Evolutionary conservation across 1,140 invertebrate genomes (phyloP), one percentile per base, ranked within the genome.

Genomic region (Vanessa tameamea): DNA sequence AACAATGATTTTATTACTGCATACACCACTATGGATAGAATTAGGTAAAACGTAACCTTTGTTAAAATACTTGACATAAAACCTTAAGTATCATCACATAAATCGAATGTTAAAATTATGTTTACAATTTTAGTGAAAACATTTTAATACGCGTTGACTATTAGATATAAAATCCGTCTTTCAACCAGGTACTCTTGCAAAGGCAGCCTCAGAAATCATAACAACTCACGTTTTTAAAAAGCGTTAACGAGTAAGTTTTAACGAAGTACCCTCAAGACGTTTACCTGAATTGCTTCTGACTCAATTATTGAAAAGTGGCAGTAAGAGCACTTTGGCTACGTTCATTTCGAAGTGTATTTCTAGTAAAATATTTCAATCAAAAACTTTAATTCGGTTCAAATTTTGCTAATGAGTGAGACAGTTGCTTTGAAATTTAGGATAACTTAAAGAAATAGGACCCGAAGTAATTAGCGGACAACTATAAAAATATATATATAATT

Each of bases 211-310:
- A 47, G 72, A 70, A 69, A 75, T 74, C 51, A 69, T 55, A 71
- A 71, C 47, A 64, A 7, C 50, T 70, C 53, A 53, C 64, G 66
- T 61, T 73, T 67, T 67, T 50, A 75, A 75, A 69, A 75, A 50
- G 73, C 67, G 73, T 70, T 65, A 75, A 69, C 67, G 61, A 75
- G 61, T 69, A 69, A 75, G 73, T 59, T 69, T 74, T 70, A 69
- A 69, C 73, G 69, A 75, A 70, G 73, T 67, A 66, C 73, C 26
- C 73, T 75, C 69, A 75, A 75, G 73, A 61, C 63, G 73, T 67
- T 69, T 65, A 71, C 26, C 14, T 71, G 64, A 71, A 75, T 75
- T 53, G 68, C 73, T 71, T 71, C 73, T 57, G 68, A 71, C 68
- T 71, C 67, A 69, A 75, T 75, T 71, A 75, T 75, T 31, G 66